These are phyloP conservation scores for Sisyra nigra DNA, from an alignment of 2,888 invertebrate species.

Conservation along the genomic window DNA sequence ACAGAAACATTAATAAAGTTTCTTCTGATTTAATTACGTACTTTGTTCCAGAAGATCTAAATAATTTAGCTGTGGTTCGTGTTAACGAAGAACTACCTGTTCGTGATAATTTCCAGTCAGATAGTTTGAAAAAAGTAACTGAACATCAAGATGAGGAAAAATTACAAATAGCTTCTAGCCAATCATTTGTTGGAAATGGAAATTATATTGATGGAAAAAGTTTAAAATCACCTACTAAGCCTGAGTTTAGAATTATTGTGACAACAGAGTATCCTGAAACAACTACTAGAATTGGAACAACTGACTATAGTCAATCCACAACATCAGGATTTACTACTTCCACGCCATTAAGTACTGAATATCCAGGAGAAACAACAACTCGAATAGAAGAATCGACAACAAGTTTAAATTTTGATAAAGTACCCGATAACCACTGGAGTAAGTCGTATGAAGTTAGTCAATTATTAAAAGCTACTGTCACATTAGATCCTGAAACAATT, in stretches of 20 bases:
- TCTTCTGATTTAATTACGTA: slow-evolving; percentile 19
- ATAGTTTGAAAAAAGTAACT: slow-evolving; percentile 6
- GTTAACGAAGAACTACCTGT: slow-evolving; percentile 13
- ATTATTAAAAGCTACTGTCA: slow-evolving; percentile 51
- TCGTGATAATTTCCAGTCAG: slow-evolving; percentile 8
- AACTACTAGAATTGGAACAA: slow-evolving; percentile 10
- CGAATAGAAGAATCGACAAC: slow-evolving; percentile 11
- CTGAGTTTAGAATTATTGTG: slow-evolving; percentile 9
- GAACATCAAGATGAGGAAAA: slow-evolving; percentile 35
- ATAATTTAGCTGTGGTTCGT: slow-evolving; percentile 19
- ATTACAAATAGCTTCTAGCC: slow-evolving; percentile 50
- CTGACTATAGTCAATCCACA: slow-evolving; percentile 11
- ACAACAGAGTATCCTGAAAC: slow-evolving; percentile 14
- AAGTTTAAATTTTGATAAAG: slow-evolving; percentile 10
- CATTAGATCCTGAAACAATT: slow-evolving; percentile 52
- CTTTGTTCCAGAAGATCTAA: slow-evolving; percentile 19
- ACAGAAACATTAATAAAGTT: neutral
- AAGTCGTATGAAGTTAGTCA: slow-evolving; percentile 30
- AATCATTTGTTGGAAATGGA: slow-evolving; percentile 46
- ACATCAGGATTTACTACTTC: slow-evolving; percentile 10
- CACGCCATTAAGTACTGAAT: neutral
- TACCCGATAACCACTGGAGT: slow-evolving; percentile 23
- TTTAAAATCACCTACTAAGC: slow-evolving; percentile 1
- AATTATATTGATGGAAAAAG: slow-evolving; percentile 25
- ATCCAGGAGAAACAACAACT: slow-evolving; percentile 6